A percentile compares a stretch with the other conserved stretches of the same genome.
Evolutionary conservation across 2,888 invertebrate genomes (phyloP).

Genomic region (Gisinianus flammeolus): DNA sequence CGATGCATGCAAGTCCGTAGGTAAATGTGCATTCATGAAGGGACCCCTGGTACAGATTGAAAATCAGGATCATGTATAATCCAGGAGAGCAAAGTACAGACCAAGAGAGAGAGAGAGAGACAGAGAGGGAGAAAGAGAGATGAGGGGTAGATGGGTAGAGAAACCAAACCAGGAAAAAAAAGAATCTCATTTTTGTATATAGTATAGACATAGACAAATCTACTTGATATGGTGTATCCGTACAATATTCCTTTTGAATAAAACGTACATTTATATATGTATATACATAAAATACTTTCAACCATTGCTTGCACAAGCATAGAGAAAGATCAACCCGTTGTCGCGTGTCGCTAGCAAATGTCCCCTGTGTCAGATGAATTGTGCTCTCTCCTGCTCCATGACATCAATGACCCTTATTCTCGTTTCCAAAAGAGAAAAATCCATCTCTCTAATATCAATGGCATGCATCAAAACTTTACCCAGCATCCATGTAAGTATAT

Average conservation of each 20-base stretch:
- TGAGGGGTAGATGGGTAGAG: slow-evolving; percentile 4
- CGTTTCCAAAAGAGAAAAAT: neutral
- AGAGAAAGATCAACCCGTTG: slow-evolving; percentile 41
- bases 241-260: neutral
- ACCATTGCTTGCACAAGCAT: neutral
- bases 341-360: slow-evolving; percentile 48
- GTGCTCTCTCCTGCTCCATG: slow-evolving; percentile 35
- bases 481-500: neutral
- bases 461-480: neutral
- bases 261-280: neutral
- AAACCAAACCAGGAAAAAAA: neutral
- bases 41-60: slow-evolving; percentile 22
- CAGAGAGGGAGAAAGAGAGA: neutral
- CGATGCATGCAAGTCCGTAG: neutral
- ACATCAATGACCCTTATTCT: slow-evolving; percentile 47
- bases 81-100: slow-evolving; percentile 6
- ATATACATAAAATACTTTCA: neutral
- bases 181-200: slow-evolving; percentile 5
- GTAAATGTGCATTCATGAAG: slow-evolving; percentile 2
- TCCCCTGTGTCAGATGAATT: slow-evolving; percentile 50
- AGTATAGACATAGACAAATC: neutral
- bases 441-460: neutral
- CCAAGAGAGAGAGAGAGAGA: neutral
- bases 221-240: neutral
- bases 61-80: slow-evolving; percentile 31